Evolutionary conservation across 2,888 invertebrate species (phyloP), one percentile per base, ranked within the genome.

Genomic region (Anticlea derivata): DNA sequence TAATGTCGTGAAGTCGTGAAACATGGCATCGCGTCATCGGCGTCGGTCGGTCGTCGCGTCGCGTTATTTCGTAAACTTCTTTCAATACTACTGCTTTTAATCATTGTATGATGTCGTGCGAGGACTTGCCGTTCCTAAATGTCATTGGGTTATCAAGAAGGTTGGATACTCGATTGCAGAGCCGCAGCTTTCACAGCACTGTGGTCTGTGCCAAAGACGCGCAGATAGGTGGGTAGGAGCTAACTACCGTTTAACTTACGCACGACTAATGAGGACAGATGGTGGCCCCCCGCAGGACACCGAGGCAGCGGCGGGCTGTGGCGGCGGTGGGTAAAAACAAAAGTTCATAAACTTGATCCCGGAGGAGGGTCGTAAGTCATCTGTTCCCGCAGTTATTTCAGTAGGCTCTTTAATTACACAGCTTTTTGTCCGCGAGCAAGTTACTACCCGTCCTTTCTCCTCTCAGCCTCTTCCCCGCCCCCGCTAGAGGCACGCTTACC

Each of bases 351-450:
- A 57, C 30, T 55, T 34, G 33, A 41, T 47, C 47, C 56, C 50
- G 27, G 34, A 24, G 37, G 49, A 41, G 49, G 55, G 55, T 45
- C 56, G 49, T 53, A 58, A 53, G 58, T 58, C 58, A 47, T 43
- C 55, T 55, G 58, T 54, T 50, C 50, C 46, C 52, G 53, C 55
- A 53, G 53, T 59, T 48, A 46, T 53, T 53, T 48, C 48, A 45
- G 55, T 37, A 39, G 45, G 35, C 41, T 56, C 50, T 53, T 51
- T 59, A 55, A 59, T 56, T 55, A 55, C 52, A 47, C 44, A 53
- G 55, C 55, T 56, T 51, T 56, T 59, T 56, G 54, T 54, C 53
- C 20, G 44, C 17, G 23, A 44, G 40, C 48, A 40, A 53, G 50
- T 38, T 41, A 22, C 20, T 40, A 35, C 27, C 31, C 38, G 27